Evolutionary conservation across 2,113 vertebrate species (phyloP).

Genomic region (Hipposideros armiger): DNA sequence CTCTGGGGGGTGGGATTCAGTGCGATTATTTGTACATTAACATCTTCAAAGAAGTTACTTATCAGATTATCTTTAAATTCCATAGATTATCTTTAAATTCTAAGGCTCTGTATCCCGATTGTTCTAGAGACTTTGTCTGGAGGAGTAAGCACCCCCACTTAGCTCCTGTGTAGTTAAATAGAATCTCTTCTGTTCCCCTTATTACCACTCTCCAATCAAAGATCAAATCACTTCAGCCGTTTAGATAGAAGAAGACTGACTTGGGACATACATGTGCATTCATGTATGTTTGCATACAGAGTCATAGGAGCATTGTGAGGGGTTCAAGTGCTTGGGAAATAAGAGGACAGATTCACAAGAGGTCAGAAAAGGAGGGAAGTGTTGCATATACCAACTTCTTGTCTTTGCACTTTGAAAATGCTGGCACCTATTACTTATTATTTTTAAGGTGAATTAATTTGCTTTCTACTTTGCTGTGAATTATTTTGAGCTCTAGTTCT

Average conservation of each 20-base stretch:
- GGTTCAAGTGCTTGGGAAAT: not conserved
- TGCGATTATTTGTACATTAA: not conserved
- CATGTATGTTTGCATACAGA: not conserved
- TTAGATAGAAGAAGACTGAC: not conserved
- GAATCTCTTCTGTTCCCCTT: not conserved
- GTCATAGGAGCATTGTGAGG: not conserved
- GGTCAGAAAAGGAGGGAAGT: not conserved
- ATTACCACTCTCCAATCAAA: not conserved
- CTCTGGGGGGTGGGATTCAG: not conserved
- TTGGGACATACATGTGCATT: not conserved
- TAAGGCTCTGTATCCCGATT: not conserved
- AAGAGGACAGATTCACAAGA: not conserved
- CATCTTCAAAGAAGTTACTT: constrained; percentile 19
- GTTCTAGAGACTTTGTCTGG: not conserved
- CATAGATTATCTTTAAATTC: not conserved
- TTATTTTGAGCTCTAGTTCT: constrained; percentile 34
- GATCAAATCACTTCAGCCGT: not conserved
- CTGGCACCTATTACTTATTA: not conserved
- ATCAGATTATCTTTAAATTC: not conserved
- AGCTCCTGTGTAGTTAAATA: not conserved
- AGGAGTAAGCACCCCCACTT: not conserved
- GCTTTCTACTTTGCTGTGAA: not conserved
- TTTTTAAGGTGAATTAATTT: constrained; percentile 44
- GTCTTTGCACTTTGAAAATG: constrained; percentile 48
- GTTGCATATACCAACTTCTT: not conserved